Conservation (phyloP, 2,888 invertebrate genomes). For the Meganola albula region DNA sequence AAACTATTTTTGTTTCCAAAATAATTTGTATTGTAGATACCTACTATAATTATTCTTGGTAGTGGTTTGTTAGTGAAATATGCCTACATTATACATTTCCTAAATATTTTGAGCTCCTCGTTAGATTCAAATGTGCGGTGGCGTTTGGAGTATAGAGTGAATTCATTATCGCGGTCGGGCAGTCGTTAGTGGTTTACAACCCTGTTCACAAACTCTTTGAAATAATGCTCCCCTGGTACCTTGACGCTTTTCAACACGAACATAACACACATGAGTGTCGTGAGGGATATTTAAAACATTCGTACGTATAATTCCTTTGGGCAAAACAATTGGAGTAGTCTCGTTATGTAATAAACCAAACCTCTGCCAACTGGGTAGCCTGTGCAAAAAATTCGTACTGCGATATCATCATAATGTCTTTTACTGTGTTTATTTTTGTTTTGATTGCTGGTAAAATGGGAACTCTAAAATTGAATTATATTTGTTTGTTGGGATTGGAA, state of each 20-base stretch:
- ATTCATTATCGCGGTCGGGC: slow-evolving; percentile 67
- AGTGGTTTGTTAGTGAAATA: slow-evolving; percentile 22
- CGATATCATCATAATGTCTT: slow-evolving; percentile 21
- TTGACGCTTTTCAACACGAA: slow-evolving; percentile 31
- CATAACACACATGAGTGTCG: slow-evolving; percentile 26
- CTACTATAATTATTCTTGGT: too few relatives aligned
- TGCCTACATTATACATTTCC: slow-evolving; percentile 25
- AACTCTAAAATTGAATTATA: slow-evolving; percentile 22
- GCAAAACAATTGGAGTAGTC: slow-evolving; percentile 18
- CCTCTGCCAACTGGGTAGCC: slow-evolving; percentile 13
- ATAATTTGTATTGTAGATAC: slow-evolving; percentile 20
- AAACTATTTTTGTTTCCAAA: slow-evolving; percentile 17
- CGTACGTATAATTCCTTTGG: slow-evolving; percentile 27
- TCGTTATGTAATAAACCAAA: slow-evolving; percentile 21
- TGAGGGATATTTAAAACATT: slow-evolving; percentile 37
- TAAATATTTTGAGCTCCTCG: slow-evolving; percentile 38
- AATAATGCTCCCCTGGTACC: slow-evolving; percentile 61
- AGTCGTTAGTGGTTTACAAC: slow-evolving; percentile 70
- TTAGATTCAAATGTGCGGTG: slow-evolving; percentile 48
- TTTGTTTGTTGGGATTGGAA: slow-evolving; percentile 1
- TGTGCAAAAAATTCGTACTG: slow-evolving; percentile 18
- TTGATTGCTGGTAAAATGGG: slow-evolving; percentile 15
- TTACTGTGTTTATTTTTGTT: slow-evolving; percentile 18
- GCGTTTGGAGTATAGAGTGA: slow-evolving; percentile 55
- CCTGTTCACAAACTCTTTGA: slow-evolving; percentile 64